Conservation (phyloP, 2,888 invertebrate species). For the Serripes groenlandicus region DNA sequence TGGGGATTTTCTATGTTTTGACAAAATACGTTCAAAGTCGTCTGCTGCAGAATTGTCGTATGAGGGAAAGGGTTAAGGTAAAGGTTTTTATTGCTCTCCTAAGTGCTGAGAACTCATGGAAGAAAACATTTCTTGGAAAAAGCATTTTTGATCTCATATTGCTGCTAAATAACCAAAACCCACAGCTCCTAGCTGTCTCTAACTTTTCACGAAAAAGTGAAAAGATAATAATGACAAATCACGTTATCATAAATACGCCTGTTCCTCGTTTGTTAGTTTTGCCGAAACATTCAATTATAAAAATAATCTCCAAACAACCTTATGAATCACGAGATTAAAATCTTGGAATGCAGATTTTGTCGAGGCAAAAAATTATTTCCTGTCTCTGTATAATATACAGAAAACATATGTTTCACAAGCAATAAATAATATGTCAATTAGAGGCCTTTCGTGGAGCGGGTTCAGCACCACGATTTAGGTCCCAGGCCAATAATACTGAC, state of each 20-base stretch:
- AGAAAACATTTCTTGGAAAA: neutral
- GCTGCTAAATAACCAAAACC: neutral
- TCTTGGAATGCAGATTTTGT: constrained; percentile 64
- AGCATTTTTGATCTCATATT: neutral
- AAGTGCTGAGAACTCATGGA: too few species aligned
- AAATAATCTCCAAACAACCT: constrained; percentile 59
- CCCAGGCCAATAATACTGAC: neutral
- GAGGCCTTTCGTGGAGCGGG: constrained; percentile 2
- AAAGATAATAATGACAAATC: constrained; percentile 63
- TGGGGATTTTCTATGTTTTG: too few species aligned
- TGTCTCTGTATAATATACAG: constrained; percentile 53
- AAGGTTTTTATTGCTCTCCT: too few species aligned
- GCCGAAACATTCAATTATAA: constrained; percentile 66
- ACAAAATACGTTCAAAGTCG: too few species aligned
- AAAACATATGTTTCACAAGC: constrained; percentile 65
- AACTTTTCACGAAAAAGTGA: constrained; percentile 38
- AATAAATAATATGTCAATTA: constrained; percentile 53
- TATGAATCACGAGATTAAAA: constrained; percentile 67
- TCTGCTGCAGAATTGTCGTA: too few species aligned
- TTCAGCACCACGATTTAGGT: neutral
- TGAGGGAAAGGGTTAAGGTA: too few species aligned
- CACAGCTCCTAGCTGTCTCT: constrained; percentile 15
- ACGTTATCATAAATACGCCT: constrained; percentile 65
- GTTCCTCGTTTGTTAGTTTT: constrained; percentile 68
- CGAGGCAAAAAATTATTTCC: constrained; percentile 65